phyloP scores from a whole-genome alignment of 2,888 invertebrate genomes.

The Acronicta aceris region DNA sequence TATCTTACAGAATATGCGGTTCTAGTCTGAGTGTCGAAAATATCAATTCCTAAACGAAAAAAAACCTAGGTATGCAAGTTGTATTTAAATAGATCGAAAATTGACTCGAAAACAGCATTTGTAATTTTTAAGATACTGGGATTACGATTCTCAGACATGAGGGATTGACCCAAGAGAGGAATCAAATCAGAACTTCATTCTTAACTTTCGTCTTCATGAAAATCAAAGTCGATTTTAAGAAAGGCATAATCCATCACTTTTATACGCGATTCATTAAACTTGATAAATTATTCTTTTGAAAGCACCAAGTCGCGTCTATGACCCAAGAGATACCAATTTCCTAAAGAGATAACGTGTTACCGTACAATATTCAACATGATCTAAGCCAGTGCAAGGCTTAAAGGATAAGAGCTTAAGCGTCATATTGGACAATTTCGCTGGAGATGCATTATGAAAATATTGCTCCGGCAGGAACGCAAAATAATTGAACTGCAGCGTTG shows the following conservation, averaged over 20 bases:
- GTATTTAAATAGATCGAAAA: too few relatives aligned
- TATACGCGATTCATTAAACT: conserved; percentile 29
- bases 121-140: too few relatives aligned
- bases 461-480: not conserved
- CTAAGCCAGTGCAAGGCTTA: conserved; percentile 29
- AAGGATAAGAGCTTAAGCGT: conserved; percentile 29
- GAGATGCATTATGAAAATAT: conserved; percentile 15
- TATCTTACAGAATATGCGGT: too few relatives aligned
- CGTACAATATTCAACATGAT: conserved; percentile 51
- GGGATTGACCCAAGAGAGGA: too few relatives aligned
- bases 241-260: conserved; percentile 21
- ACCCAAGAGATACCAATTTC: conserved; percentile 35
- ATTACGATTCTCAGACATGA: too few relatives aligned
- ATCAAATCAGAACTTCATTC: too few relatives aligned
- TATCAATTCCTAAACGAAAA: too few relatives aligned
- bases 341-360: conserved; percentile 45
- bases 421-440: conserved; percentile 13
- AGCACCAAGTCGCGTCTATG: conserved; percentile 22
- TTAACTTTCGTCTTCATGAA: too few relatives aligned
- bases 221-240: conserved; percentile 2
- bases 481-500: conserved; percentile 17
- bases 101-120: too few relatives aligned
- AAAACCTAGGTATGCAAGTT: too few relatives aligned
- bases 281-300: conserved; percentile 30
- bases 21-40: too few relatives aligned